Percentiles rank a stretch among this genome's conserved stretches.
Conservation (phyloP, 2,797 vertebrate species). For the Lates japonicus region DNA sequence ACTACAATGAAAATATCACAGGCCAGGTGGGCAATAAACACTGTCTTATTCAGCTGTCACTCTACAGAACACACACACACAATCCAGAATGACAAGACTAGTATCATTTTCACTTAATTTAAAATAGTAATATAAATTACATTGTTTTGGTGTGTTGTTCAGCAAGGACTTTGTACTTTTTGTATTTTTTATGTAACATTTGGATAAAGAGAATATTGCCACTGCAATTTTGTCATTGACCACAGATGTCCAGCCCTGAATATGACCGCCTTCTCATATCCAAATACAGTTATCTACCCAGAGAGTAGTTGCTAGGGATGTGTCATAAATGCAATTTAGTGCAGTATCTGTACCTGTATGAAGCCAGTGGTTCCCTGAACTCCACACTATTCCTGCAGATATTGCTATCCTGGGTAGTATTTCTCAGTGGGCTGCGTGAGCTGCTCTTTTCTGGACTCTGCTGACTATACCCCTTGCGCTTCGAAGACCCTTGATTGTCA, state of each 20-base stretch:
- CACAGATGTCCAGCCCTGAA: not conserved
- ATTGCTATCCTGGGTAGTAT: conserved; percentile 93
- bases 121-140: not conserved
- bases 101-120: not conserved
- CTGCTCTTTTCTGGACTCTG: conserved; percentile 89
- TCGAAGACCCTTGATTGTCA: conserved; percentile 79
- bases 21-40: conserved; percentile 1
- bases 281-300: not conserved
- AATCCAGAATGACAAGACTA: not conserved
- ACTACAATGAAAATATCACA: conserved; percentile 16
- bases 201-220: not conserved
- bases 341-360: conserved; percentile 86
- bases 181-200: not conserved
- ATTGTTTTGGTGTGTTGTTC: not conserved
- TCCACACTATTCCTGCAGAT: conserved; percentile 90
- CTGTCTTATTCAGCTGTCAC: not conserved
- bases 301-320: too few species aligned
- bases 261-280: not conserved
- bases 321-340: not conserved
- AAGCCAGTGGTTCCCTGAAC: conserved; percentile 90
- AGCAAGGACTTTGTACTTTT: not conserved
- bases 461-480: conserved; percentile 82
- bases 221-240: not conserved
- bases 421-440: conserved; percentile 93
- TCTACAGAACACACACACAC: not conserved